These are phyloP conservation scores for Colius striatus DNA, from an alignment of 2,113 vertebrate species.

Conservation along the genomic window DNA sequence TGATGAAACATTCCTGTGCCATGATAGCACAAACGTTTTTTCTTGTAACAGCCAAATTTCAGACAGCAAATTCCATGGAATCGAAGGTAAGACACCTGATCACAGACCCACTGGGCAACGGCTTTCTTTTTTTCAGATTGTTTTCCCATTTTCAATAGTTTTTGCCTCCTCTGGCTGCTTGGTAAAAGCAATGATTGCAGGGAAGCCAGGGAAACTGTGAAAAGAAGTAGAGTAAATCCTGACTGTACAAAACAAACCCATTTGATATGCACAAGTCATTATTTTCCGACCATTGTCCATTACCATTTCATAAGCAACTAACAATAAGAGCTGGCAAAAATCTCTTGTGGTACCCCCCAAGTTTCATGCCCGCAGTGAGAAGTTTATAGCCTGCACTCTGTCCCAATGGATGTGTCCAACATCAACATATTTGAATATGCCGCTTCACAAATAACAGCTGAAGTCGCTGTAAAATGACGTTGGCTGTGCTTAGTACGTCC, in stretches of 20 bases:
- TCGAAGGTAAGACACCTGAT: background rate
- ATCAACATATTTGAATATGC: background rate
- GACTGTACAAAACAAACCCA: background rate
- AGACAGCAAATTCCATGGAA: background rate
- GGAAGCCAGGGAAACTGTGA: fast-evolving
- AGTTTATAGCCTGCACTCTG: background rate
- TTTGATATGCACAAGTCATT: background rate
- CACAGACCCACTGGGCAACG: fast-evolving
- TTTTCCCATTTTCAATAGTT: background rate
- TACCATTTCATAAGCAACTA: background rate
- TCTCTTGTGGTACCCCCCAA: background rate
- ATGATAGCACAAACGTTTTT: background rate
- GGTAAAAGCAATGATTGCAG: background rate
- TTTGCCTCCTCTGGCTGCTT: background rate
- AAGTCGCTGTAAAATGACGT: background rate
- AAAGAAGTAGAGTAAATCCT: no score
- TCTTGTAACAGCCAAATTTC: background rate
- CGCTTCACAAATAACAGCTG: background rate
- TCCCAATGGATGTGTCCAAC: background rate
- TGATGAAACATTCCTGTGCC: background rate
- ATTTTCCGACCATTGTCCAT: background rate
- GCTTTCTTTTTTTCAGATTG: background rate
- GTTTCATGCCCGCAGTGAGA: background rate
- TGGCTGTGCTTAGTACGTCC: background rate
- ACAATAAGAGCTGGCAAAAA: background rate